Percentiles rank a stretch among this genome's conserved stretches.
phyloP scores from a whole-genome alignment of 2,113 vertebrate genomes.

The Melanerpes formicivorus region DNA sequence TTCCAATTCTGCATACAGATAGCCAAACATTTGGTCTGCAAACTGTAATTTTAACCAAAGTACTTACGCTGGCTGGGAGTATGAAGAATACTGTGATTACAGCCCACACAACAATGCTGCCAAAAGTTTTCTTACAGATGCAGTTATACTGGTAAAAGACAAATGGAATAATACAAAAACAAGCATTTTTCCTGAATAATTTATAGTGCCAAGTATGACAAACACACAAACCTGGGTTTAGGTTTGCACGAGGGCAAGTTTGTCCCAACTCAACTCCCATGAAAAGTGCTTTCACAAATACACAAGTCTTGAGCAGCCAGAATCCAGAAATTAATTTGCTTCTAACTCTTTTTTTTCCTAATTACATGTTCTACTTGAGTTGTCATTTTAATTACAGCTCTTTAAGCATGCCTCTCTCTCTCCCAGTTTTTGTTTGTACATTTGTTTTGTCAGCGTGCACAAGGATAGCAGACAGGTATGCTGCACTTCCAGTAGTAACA shows the following conservation, averaged over 20 bases:
- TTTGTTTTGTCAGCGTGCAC: neutral
- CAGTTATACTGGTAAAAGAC: neutral
- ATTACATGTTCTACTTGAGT: neutral
- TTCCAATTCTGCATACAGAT: conserved; percentile 15
- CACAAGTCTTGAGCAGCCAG: neutral
- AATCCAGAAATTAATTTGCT: neutral
- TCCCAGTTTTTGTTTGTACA: neutral
- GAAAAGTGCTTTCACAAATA: neutral
- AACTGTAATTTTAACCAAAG: neutral
- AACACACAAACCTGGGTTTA: neutral
- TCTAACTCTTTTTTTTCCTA: neutral
- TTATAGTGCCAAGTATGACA: neutral
- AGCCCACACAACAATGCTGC: neutral
- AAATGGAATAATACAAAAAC: neutral
- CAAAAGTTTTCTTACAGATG: neutral
- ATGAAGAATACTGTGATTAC: neutral
- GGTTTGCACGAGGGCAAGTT: neutral
- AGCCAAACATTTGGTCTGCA: neutral
- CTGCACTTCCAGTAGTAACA: neutral
- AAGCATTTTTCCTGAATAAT: neutral
- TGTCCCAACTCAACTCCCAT: neutral
- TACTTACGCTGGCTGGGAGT: neutral
- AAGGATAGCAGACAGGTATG: neutral
- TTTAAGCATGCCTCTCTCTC: neutral
- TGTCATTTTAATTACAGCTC: neutral